Evolutionary conservation across 2,797 vertebrate species (phyloP).

Genomic region (Macropodus opercularis): DNA sequence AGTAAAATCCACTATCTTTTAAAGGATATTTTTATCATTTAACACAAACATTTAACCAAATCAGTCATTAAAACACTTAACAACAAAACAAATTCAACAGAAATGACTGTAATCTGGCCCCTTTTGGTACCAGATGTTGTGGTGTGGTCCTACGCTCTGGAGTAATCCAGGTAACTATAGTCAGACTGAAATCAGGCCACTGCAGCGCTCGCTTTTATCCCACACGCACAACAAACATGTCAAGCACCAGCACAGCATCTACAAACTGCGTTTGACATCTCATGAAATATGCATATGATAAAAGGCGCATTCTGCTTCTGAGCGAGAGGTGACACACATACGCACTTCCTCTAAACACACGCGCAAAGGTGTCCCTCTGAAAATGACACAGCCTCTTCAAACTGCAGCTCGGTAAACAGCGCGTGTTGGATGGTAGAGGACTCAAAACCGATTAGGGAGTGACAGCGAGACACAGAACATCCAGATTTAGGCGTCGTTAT

Average conservation of each 20-base stretch:
- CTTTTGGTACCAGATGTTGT: too few relatives aligned
- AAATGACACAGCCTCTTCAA: slow-evolving; percentile 7
- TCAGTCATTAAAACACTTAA: too few relatives aligned
- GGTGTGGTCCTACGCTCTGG: too few relatives aligned
- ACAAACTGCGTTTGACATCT: slow-evolving; percentile 35
- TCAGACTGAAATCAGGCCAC: slow-evolving; percentile 1
- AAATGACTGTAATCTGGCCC: too few relatives aligned
- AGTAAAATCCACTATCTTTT: too few relatives aligned
- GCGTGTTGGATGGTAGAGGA: neutral
- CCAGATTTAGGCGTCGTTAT: slow-evolving; percentile 10
- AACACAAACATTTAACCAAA: too few relatives aligned
- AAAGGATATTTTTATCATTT: too few relatives aligned
- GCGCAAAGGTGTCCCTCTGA: neutral
- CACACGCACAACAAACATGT: slow-evolving; percentile 5
- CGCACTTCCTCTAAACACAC: neutral
- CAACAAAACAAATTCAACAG: too few relatives aligned
- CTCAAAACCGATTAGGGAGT: neutral
- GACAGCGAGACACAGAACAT: slow-evolving; percentile 5
- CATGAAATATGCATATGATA: slow-evolving; percentile 54
- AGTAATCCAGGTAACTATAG: neutral
- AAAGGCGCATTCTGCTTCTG: slow-evolving; percentile 32
- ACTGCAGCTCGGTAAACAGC: slow-evolving; percentile 3
- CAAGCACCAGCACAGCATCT: neutral
- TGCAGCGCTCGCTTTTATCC: neutral
- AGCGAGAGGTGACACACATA: slow-evolving; percentile 19